Evolutionary conservation across 1,140 invertebrate genomes (phyloP).

Genomic region (Zaprionus inermis): DNA sequence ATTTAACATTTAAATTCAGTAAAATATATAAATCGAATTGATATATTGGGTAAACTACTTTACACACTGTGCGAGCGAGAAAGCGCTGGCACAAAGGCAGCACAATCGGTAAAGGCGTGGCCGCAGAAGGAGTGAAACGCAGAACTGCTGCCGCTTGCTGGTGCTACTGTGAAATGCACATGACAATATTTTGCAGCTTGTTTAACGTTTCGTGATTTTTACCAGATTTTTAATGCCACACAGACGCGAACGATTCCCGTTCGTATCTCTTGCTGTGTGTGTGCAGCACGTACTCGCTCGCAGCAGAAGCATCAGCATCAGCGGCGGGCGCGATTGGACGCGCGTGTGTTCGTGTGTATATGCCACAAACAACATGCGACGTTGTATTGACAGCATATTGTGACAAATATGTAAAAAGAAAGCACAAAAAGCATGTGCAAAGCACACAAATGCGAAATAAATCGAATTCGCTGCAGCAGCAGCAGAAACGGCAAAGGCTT

Average conservation of each 20-base stretch:
- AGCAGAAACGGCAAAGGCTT: conserved; percentile 30
- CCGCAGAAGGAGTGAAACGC: background rate
- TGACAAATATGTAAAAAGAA: conserved; percentile 78
- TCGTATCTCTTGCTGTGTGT: conserved; percentile 51
- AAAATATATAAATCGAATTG: conserved; percentile 72
- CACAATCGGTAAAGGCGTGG: conserved; percentile 16
- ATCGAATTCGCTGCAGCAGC: conserved; percentile 44
- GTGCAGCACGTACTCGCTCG: conserved; percentile 59
- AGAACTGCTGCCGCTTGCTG: conserved; percentile 16
- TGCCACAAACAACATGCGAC: conserved; percentile 67
- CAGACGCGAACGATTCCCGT: conserved; percentile 34
- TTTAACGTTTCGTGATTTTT: conserved; percentile 82
- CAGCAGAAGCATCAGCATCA: conserved; percentile 1
- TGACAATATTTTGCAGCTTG: conserved; percentile 81
- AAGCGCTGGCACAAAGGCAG: conserved; percentile 30
- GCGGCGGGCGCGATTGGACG: background rate
- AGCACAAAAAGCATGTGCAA: conserved; percentile 19
- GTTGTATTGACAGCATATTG: conserved; percentile 81
- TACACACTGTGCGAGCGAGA: conserved; percentile 10
- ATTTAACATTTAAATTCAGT: conserved; percentile 67
- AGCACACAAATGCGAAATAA: conserved; percentile 43
- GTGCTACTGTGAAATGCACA: conserved; percentile 52
- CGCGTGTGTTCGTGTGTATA: conserved; percentile 38
- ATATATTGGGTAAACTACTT: conserved; percentile 80
- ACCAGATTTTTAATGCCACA: conserved; percentile 77